phyloP scores from a whole-genome alignment of 53 echinoderm and acorn worm species.

The Echinarachnius parma region DNA sequence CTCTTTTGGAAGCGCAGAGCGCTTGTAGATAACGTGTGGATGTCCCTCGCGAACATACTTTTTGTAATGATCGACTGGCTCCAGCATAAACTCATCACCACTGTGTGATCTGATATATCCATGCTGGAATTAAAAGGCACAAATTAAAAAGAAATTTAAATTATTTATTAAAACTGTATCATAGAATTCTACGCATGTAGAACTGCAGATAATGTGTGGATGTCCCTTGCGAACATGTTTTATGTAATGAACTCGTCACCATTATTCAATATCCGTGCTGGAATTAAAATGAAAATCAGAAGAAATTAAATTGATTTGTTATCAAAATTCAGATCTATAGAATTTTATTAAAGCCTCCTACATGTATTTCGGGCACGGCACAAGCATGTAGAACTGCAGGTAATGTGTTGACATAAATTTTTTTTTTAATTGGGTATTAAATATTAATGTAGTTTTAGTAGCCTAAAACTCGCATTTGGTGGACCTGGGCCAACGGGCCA shows the following conservation, averaged over 20 bases:
- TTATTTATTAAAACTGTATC: background rate
- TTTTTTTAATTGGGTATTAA: no score
- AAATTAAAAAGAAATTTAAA: background rate
- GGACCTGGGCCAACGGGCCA: no score
- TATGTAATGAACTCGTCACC: conserved; percentile 76
- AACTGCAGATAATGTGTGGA: conserved; percentile 89
- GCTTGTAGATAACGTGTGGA: conserved; percentile 86
- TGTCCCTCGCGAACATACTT: conserved; percentile 73
- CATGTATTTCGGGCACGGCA: no score
- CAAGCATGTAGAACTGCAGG: no score
- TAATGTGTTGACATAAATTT: conserved; percentile 80
- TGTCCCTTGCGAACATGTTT: conserved; percentile 72
- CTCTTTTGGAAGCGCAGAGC: conserved; percentile 49
- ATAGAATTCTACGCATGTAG: background rate
- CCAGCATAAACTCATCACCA: conserved; percentile 81
- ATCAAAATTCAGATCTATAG: background rate
- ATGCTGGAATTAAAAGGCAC: conserved; percentile 60
- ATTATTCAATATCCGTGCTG: conserved; percentile 82
- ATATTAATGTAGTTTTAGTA: no score
- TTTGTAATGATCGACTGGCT: conserved; percentile 81
- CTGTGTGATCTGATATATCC: conserved; percentile 76
- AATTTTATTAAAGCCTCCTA: no score
- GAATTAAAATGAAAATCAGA: conserved; percentile 15
- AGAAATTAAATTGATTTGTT: background rate
- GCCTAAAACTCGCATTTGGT: no score